phyloP scores from a whole-genome alignment of 2,113 vertebrate species.

The Benitochromis conjunctus region DNA sequence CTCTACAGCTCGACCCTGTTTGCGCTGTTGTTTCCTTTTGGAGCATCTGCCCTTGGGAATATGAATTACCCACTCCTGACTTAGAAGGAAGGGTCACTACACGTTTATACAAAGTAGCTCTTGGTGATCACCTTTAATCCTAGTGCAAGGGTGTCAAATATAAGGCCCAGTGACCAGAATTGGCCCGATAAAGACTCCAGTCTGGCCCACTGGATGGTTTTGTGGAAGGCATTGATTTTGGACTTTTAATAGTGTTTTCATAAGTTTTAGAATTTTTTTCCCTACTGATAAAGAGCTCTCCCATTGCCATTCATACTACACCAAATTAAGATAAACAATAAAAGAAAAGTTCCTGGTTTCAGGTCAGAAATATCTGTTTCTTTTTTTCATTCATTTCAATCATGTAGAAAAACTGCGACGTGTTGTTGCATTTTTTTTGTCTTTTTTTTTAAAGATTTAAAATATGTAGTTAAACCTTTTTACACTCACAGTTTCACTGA shows the following conservation, averaged over 20 bases:
- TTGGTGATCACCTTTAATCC: not conserved
- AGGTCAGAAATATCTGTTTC: not conserved
- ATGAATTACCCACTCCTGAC: not conserved
- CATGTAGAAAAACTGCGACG: accelerated
- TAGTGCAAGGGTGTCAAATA: not conserved
- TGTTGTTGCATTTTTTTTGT: not conserved
- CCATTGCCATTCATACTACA: not conserved
- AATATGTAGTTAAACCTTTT: not conserved
- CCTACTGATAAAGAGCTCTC: not conserved
- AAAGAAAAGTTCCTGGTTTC: not conserved
- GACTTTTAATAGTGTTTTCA: not conserved
- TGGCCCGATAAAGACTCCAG: not conserved
- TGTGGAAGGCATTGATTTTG: not conserved
- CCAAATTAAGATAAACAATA: not conserved
- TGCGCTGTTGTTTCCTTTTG: not conserved
- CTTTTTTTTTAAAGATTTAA: not conserved
- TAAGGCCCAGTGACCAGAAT: not conserved
- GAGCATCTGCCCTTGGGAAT: not conserved
- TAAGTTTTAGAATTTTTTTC: not conserved
- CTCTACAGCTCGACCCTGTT: not conserved
- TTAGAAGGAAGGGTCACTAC: not conserved
- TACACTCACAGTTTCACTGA: not conserved
- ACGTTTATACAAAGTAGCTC: not conserved
- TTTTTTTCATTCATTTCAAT: not conserved
- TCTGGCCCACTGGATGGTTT: not conserved